Conservation (phyloP, 2,797 vertebrate genomes). For the Amazonetta brasiliensis region DNA sequence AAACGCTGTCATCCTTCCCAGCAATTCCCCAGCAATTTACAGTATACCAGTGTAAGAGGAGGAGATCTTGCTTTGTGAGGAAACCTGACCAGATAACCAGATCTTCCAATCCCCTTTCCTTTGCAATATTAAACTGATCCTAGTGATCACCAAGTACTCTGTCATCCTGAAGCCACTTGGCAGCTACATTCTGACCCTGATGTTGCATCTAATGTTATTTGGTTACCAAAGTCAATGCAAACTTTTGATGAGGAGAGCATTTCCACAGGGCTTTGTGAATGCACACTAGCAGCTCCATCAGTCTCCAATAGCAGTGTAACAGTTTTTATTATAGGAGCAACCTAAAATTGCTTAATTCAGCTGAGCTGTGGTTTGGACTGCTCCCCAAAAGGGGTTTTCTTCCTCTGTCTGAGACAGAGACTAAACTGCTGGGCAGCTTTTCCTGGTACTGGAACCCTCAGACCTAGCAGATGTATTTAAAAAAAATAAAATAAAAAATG, state of each 20-base stretch:
- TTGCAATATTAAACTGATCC: background rate
- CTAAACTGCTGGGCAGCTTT: background rate
- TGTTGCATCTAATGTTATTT: background rate
- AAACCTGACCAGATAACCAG: background rate
- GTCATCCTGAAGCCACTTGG: background rate
- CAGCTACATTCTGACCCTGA: background rate
- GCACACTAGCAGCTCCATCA: background rate
- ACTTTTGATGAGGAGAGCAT: background rate
- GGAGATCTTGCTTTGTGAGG: background rate
- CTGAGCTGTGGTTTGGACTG: background rate
- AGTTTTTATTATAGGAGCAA: background rate
- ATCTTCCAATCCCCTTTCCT: background rate
- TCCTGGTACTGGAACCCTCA: background rate
- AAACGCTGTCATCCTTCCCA: background rate
- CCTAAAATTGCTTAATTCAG: background rate
- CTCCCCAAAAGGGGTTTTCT: background rate
- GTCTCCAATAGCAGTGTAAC: background rate
- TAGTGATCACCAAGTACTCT: background rate
- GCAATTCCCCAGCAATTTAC: conserved; percentile 42
- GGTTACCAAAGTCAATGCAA: background rate
- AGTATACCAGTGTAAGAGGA: background rate
- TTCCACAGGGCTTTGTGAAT: background rate
- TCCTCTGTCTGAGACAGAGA: background rate
- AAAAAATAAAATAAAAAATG: background rate
- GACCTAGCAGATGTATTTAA: background rate